phyloP scores from a whole-genome alignment of 2,797 vertebrate species.

The Melanotaenia nigrans region DNA sequence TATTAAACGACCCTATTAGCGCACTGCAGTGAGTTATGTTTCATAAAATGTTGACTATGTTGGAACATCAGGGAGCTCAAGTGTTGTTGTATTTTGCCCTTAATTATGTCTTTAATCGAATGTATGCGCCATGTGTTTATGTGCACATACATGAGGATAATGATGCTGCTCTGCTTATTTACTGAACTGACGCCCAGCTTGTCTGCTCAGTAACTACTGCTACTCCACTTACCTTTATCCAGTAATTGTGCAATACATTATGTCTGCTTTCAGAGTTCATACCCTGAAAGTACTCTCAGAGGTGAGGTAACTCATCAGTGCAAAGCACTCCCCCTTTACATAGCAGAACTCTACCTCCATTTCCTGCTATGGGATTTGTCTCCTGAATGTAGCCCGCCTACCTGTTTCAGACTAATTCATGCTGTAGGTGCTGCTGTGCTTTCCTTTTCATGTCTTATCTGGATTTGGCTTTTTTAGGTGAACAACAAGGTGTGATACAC shows the following conservation, averaged over 20 bases:
- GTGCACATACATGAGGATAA: slow-evolving; percentile 3
- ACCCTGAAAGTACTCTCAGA: slow-evolving; percentile 48
- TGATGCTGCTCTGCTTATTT: slow-evolving; percentile 19
- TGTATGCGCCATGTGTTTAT: slow-evolving; percentile 2
- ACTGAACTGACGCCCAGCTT: slow-evolving; percentile 33
- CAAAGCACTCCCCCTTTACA: slow-evolving; percentile 31
- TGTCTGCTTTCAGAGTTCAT: slow-evolving; percentile 45
- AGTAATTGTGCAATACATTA: slow-evolving; percentile 51
- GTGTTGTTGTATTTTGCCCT: slow-evolving; percentile 8
- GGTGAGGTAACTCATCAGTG: slow-evolving; percentile 53
- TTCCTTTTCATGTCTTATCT: slow-evolving; percentile 20
- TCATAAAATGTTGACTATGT: slow-evolving; percentile 35
- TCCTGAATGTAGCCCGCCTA: slow-evolving; percentile 13
- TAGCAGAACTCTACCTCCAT: slow-evolving; percentile 37
- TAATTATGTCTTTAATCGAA: slow-evolving; percentile 26
- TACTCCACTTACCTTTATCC: slow-evolving; percentile 26
- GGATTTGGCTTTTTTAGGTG: neutral
- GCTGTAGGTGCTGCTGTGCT: slow-evolving; percentile 7
- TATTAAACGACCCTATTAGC: slow-evolving; percentile 33
- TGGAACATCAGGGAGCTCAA: slow-evolving; percentile 8
- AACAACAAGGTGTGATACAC: neutral
- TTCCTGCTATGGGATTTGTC: slow-evolving; percentile 51
- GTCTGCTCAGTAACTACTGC: slow-evolving; percentile 52
- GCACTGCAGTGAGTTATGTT: slow-evolving; percentile 11
- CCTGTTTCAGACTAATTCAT: slow-evolving; percentile 23